A percentile compares a stretch with the other conserved stretches of the same genome.
Conservation (phyloP, 64 coral and sea anemone species). For the Montipora capricornis region DNA sequence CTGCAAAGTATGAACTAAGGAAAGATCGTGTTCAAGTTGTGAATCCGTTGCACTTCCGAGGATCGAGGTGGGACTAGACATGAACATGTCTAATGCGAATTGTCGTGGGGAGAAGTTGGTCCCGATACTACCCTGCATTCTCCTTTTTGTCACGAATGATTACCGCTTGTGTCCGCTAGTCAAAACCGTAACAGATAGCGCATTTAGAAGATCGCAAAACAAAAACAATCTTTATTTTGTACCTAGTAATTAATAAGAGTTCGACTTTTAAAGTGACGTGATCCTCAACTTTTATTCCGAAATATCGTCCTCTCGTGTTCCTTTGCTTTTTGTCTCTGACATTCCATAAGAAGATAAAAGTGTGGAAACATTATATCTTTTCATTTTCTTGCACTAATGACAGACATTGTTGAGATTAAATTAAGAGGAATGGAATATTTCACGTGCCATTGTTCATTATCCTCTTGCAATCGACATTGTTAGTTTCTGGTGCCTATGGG, state of each 20-base stretch:
- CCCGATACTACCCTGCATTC: not conserved
- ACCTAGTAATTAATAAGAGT: too few relatives aligned
- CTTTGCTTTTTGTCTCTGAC: not conserved
- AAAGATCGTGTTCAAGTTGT: too few relatives aligned
- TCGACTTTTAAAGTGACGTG: not conserved
- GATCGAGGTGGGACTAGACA: too few relatives aligned
- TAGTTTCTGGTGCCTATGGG: not conserved
- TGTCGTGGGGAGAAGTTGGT: slow-evolving; percentile 17
- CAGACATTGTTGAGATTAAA: not conserved
- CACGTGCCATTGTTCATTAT: not conserved
- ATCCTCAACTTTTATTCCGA: not conserved
- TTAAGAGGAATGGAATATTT: not conserved
- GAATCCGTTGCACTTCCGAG: too few relatives aligned
- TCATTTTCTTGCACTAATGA: not conserved
- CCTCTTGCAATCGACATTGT: not conserved
- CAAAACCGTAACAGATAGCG: not conserved
- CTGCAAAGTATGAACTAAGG: not conserved
- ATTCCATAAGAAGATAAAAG: not conserved
- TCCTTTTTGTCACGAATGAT: slow-evolving; percentile 36
- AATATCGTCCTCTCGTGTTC: not conserved
- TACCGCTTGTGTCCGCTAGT: slow-evolving; percentile 1
- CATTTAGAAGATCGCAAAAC: not conserved
- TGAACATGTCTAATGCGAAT: not conserved
- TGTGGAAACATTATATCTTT: slow-evolving; percentile 11
- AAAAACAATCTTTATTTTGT: not conserved